These are phyloP conservation scores for Fregata magnificens DNA, from an alignment of 2,113 vertebrate genomes.

Conservation along the genomic window DNA sequence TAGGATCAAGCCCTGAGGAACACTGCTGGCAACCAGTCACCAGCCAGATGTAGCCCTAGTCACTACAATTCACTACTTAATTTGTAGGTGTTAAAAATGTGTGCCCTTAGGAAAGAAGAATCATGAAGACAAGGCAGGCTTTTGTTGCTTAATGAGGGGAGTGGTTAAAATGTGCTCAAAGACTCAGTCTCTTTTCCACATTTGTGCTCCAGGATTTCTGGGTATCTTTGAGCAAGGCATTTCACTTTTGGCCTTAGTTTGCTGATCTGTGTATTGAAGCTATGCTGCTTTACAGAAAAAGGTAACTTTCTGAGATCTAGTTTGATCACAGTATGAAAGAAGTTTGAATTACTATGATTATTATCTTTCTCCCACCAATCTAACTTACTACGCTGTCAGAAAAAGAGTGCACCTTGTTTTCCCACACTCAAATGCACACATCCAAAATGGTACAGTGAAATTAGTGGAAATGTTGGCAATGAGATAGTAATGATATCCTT, in stretches of 20 bases:
- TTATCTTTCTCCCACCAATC: background rate
- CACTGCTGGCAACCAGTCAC: accelerated
- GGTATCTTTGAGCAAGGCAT: background rate
- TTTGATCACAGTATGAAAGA: background rate
- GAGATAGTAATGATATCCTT: background rate
- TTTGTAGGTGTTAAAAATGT: background rate
- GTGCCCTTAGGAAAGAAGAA: background rate
- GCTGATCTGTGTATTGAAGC: background rate
- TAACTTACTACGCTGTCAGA: background rate
- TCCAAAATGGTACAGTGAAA: background rate
- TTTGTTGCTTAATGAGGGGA: background rate
- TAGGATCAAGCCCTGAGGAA: background rate
- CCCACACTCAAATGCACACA: background rate
- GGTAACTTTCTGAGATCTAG: background rate
- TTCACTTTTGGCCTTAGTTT: background rate
- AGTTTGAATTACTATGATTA: background rate
- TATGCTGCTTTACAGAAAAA: background rate
- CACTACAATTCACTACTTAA: background rate
- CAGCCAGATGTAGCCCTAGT: background rate
- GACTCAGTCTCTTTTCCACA: background rate
- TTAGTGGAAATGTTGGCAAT: background rate
- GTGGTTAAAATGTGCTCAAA: background rate
- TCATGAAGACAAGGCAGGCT: background rate
- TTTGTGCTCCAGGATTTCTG: background rate
- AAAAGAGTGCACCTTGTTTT: background rate